These are phyloP conservation scores for Mareca penelope DNA, from an alignment of 2,797 vertebrate species.

Conservation along the genomic window DNA sequence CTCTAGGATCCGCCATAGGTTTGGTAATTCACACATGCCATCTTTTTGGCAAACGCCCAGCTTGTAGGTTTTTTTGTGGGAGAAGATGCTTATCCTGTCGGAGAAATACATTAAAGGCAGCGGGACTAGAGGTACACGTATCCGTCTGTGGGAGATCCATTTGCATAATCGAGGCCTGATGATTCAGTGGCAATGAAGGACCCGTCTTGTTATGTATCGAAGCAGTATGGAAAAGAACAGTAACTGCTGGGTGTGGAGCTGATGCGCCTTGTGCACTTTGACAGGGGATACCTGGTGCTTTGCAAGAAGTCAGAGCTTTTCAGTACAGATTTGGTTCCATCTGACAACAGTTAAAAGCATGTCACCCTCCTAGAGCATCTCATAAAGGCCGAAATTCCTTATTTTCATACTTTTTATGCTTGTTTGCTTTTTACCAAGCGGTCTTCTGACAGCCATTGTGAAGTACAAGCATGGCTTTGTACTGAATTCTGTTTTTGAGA, in stretches of 20 bases:
- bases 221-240: fast-evolving
- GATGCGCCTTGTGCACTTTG: fast-evolving
- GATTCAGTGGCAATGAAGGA: not conserved
- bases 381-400: not conserved
- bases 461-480: not conserved
- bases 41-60: not conserved
- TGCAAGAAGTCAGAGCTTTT: not conserved
- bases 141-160: not conserved
- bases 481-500: not conserved
- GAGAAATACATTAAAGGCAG: not conserved
- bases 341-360: not conserved
- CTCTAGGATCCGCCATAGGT: not conserved
- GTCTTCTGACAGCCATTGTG: not conserved
- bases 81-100: not conserved
- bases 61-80: not conserved
- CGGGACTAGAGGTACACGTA: not conserved
- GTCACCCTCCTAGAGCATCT: not conserved
- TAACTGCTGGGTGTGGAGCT: not conserved
- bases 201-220: not conserved
- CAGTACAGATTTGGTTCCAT: not conserved
- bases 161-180: not conserved
- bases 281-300: not conserved
- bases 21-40: not conserved
- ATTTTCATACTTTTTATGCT: not conserved
- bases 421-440: not conserved